Conservation (phyloP, 1,140 invertebrate species). For the Eufriesea mexicana region DNA sequence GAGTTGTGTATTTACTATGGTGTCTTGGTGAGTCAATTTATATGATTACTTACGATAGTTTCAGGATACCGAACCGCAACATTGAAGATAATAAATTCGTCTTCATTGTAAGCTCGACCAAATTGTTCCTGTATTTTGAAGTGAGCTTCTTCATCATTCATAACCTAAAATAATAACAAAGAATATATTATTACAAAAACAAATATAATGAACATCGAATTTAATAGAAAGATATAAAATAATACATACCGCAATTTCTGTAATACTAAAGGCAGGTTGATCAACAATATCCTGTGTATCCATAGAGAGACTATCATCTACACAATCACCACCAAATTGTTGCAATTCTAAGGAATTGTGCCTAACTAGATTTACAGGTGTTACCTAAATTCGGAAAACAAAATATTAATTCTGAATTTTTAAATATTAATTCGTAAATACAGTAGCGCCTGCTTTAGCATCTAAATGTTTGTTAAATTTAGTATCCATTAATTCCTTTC, state of each 20-base stretch:
- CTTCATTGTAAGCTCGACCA: constrained; percentile 88
- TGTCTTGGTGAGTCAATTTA: constrained; percentile 40
- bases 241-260: constrained; percentile 82
- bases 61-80: constrained; percentile 89
- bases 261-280: constrained; percentile 82
- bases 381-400: constrained; percentile 84
- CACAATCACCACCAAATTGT: constrained; percentile 77
- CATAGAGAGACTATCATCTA: constrained; percentile 84
- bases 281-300: constrained; percentile 83
- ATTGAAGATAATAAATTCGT: constrained; percentile 92
- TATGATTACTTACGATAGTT: constrained; percentile 84
- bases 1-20: constrained; percentile 73
- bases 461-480: too few species aligned
- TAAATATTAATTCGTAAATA: not conserved
- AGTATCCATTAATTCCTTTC: too few species aligned
- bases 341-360: constrained; percentile 81
- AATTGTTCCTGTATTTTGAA: constrained; percentile 91
- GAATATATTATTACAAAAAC: not conserved
- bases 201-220: not conserved
- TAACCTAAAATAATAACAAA: constrained; percentile 76
- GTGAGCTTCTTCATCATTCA: constrained; percentile 86
- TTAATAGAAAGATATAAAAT: constrained; percentile 5
- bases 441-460: too few species aligned
- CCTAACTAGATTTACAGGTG: constrained; percentile 88
- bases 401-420: constrained; percentile 18